These are phyloP conservation scores for Parascotia fuliginaria DNA, from an alignment of 2,888 invertebrate species.

Conservation along the genomic window DNA sequence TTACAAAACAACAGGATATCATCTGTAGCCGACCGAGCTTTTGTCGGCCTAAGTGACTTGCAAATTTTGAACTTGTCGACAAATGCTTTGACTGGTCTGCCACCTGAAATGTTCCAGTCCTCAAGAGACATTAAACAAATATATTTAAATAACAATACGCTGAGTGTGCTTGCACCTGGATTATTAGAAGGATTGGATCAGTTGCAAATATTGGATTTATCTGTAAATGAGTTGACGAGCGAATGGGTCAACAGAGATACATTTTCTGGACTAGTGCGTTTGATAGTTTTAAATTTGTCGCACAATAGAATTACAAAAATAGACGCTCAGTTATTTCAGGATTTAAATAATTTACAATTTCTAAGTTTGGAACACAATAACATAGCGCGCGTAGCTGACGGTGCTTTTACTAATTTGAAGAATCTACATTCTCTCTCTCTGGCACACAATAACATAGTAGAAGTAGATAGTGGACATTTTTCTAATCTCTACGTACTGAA, in stretches of 20 bases:
- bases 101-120: conserved; percentile 91
- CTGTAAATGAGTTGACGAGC: conserved; percentile 90
- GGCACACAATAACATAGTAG: conserved; percentile 89
- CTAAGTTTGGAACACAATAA: conserved; percentile 90
- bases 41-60: conserved; percentile 89
- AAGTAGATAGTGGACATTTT: conserved; percentile 89
- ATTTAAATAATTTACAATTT: conserved; percentile 90
- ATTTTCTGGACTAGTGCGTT: conserved; percentile 90
- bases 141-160: conserved; percentile 91
- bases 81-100: conserved; percentile 91
- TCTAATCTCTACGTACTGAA: conserved; percentile 90
- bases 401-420: conserved; percentile 90
- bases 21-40: conserved; percentile 90
- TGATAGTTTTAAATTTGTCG: conserved; percentile 91
- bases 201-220: conserved; percentile 90
- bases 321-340: conserved; percentile 90
- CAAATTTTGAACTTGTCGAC: conserved; percentile 91
- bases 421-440: conserved; percentile 91
- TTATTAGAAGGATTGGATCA: conserved; percentile 90
- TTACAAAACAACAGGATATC: conserved; percentile 92
- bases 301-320: conserved; percentile 90
- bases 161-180: conserved; percentile 91
- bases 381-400: conserved; percentile 89
- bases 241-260: conserved; percentile 92
- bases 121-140: conserved; percentile 90